Evolutionary conservation across 2,888 invertebrate species (phyloP), one percentile per base, ranked within the genome.

Genomic region (Drosophila monieri): DNA sequence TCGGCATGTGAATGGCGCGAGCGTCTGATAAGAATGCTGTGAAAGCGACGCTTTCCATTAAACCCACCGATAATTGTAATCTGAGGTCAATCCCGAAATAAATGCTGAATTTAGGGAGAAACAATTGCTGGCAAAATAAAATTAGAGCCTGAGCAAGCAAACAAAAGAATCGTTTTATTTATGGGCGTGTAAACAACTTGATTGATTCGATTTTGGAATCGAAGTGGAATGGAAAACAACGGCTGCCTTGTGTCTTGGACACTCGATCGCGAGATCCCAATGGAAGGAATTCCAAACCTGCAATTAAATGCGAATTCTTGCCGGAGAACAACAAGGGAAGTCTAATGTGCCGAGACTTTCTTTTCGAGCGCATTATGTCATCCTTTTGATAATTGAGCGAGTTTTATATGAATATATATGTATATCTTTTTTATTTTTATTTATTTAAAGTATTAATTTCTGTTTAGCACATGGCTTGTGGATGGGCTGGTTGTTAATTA

Each of bases 1-100:
- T 0, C 51, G 62, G 65, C 80, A 79, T 85, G 68, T 83, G 86
- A 75, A 65, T 79, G 86, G 77, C 86, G 75, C 77, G 70, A 81
- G 86, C 73, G 77, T 35, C 30, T 74, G 83, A 81, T 80, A 85
- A 74, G 2, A 18, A 27, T 14, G 55, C 55, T 32, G 41, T 15
- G 3, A 37, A 32, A 14, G 55, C 35, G 14, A 14, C 21, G 37
- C 30, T 62, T 18, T 21, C 23, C 3, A 4, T 10, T 32, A n/a
- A 35, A 1, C 15, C 15, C 39, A 0, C 21, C 18, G 49, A 62
- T 49, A 51, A 51, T 37, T 9, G 9, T 21, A 43, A 43, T 43
- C 43, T 43, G 8, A 18, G 47, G 15, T 49, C 12, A 23, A 30
- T 8, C 44, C 5, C 27, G 41, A 46, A 66, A 72, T 47, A 62